Evolutionary conservation across 2,797 vertebrate genomes (phyloP), one percentile per base, ranked within the genome.

Genomic region (Phrynocephalus vlangalii): DNA sequence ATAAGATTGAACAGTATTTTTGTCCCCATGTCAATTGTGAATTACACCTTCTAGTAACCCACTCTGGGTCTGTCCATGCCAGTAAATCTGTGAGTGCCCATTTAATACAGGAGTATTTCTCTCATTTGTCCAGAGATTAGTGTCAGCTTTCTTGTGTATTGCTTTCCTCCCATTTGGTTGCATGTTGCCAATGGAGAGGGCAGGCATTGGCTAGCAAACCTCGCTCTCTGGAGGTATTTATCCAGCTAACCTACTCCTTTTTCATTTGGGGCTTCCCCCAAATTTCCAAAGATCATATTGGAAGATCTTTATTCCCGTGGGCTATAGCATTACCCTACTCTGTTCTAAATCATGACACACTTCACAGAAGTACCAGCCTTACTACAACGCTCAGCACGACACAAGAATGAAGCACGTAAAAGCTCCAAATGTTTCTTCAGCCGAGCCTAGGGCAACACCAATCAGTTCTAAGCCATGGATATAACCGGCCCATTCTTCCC

Each of bases 371-470:
- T 77, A 67, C 18, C 26, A 38, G 22, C 13, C 33, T 24, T 11
- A 13, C 33, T 44, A 84, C 89, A 82, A 48, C 56, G 44, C 76
- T 67, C 24, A 84, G 1, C 3, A 7, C 72, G 87, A 0, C 0
- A 86, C 70, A 60, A 56, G 44, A 73, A 70, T n/a, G 66, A 83
- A 67, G 26, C 26, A 77, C 60, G 67, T 63, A 77, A 85, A 73
- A 73, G 70, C 70, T 80, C 72, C 88, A 52, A 90, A 83, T 24
- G 48, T 50, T 76, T 63, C 18, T 63, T 15, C 20, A 5, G 20
- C 60, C 6, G 0, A 13, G 16, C 1, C 63, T 77, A 6, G 7
- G n/a, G 3, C 86, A 76, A 76, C 0, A 0, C 0, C 33, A 9
- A 3, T 81, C 44, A 72, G 2, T 20, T 60, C 63, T 0, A 3